phyloP scores from a whole-genome alignment of 2,797 vertebrate species.

The Brotula barbata region DNA sequence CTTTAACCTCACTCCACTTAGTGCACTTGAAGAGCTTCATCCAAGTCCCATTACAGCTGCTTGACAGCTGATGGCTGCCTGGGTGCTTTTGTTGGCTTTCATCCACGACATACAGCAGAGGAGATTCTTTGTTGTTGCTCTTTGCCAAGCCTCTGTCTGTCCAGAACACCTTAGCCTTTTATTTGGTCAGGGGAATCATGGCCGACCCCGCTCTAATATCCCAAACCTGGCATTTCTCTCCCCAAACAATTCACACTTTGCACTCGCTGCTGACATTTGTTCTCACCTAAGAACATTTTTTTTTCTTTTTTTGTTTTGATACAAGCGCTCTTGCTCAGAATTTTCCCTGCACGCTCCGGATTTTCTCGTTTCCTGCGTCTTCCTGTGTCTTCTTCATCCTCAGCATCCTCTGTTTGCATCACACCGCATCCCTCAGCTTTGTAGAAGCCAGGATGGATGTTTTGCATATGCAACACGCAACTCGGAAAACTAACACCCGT shows the following conservation, averaged over 20 bases:
- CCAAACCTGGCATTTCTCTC: slow-evolving; percentile 14
- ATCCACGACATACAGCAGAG: not conserved
- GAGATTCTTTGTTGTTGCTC: slow-evolving; percentile 13
- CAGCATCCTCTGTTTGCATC: slow-evolving; percentile 17
- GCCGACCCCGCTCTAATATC: slow-evolving; percentile 34
- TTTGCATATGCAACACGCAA: slow-evolving; percentile 8
- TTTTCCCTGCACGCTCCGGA: slow-evolving; percentile 26
- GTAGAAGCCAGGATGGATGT: slow-evolving; percentile 13
- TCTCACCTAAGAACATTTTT: slow-evolving; percentile 47
- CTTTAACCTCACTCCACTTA: too few relatives aligned
- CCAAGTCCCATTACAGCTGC: too few relatives aligned
- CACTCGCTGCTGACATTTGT: slow-evolving; percentile 25
- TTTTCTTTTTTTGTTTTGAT: too few relatives aligned
- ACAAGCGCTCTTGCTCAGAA: slow-evolving; percentile 21
- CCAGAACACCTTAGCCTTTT: slow-evolving; percentile 21
- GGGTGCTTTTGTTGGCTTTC: not conserved
- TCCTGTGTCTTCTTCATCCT: slow-evolving; percentile 30
- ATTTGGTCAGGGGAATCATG: slow-evolving; percentile 28
- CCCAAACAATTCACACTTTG: slow-evolving; percentile 31
- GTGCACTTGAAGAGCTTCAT: too few relatives aligned
- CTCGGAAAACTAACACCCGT: slow-evolving; percentile 12
- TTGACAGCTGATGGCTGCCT: too few relatives aligned
- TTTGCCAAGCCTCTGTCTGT: slow-evolving; percentile 19
- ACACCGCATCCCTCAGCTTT: slow-evolving; percentile 19
- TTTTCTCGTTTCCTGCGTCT: slow-evolving; percentile 34